Conservation (phyloP, 2,113 vertebrate genomes). For the Arizona elegans region DNA sequence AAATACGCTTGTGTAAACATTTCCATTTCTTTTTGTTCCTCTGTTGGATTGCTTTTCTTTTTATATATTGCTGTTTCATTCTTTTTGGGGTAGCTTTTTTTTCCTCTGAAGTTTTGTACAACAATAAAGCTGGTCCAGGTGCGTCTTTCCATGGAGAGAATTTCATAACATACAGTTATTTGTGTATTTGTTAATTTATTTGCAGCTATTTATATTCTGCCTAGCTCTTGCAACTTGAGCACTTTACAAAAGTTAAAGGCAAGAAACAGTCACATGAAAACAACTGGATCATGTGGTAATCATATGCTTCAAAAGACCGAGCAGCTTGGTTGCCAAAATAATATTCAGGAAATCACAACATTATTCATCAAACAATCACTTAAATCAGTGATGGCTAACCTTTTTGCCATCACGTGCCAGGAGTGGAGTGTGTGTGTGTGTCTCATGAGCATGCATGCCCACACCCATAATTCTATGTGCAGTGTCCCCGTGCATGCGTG, state of each 20-base stretch:
- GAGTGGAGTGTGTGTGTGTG: too few relatives aligned
- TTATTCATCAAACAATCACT: not conserved
- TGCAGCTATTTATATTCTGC: not conserved
- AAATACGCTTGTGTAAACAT: not conserved
- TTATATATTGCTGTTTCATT: not conserved
- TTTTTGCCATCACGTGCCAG: too few relatives aligned
- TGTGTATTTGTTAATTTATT: not conserved
- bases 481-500: too few relatives aligned
- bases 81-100: not conserved
- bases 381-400: too few relatives aligned
- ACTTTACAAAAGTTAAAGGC: not conserved
- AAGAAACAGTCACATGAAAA: not conserved
- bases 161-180: not conserved
- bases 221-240: not conserved
- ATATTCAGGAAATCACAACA: not conserved
- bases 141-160: not conserved
- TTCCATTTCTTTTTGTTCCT: not conserved
- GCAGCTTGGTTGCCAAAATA: not conserved
- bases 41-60: not conserved
- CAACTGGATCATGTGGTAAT: not conserved
- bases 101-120: not conserved
- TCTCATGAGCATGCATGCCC: too few relatives aligned
- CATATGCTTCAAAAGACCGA: not conserved
- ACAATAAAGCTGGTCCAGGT: not conserved
- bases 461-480: too few relatives aligned